phyloP scores from a whole-genome alignment of 2,888 invertebrate species.

The Habrosyne pyritoides region DNA sequence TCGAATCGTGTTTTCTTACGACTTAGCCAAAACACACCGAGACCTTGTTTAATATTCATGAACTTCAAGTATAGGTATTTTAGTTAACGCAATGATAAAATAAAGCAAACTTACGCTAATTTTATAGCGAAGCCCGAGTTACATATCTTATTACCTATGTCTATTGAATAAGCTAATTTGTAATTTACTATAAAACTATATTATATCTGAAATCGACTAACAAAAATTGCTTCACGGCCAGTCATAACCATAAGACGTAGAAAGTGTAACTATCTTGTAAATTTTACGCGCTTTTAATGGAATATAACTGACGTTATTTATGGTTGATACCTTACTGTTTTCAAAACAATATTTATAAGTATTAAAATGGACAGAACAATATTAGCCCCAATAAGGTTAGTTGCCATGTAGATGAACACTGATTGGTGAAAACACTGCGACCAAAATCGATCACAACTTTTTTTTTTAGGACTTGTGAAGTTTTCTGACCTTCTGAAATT shows the following conservation, averaged over 20 bases:
- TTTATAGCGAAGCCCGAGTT: not conserved
- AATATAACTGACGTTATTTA: not conserved
- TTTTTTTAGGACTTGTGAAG: not conserved
- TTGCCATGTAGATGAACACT: conserved; percentile 73
- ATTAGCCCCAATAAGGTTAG: conserved; percentile 61
- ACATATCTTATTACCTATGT: not conserved
- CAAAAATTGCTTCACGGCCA: too few relatives aligned
- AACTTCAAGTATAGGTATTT: conserved; percentile 3
- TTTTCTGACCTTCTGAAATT: conserved; percentile 58
- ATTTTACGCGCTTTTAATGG: not conserved
- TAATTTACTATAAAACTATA: not conserved
- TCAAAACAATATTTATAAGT: not conserved
- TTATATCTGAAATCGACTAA: too few relatives aligned
- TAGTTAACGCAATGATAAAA: not conserved
- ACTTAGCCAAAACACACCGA: not conserved
- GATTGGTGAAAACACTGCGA: conserved; percentile 41
- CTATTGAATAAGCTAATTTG: not conserved
- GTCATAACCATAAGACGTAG: not conserved
- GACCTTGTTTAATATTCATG: conserved; percentile 3
- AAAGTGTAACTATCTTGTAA: not conserved
- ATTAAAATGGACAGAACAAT: conserved; percentile 17
- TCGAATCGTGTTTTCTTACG: not conserved
- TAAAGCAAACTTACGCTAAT: not conserved
- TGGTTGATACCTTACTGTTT: not conserved
- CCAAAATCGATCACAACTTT: conserved; percentile 11